Percentiles rank a stretch among this genome's conserved stretches.
phyloP scores from a whole-genome alignment of 2,113 vertebrate genomes.

The Peromyscus polionotus region DNA sequence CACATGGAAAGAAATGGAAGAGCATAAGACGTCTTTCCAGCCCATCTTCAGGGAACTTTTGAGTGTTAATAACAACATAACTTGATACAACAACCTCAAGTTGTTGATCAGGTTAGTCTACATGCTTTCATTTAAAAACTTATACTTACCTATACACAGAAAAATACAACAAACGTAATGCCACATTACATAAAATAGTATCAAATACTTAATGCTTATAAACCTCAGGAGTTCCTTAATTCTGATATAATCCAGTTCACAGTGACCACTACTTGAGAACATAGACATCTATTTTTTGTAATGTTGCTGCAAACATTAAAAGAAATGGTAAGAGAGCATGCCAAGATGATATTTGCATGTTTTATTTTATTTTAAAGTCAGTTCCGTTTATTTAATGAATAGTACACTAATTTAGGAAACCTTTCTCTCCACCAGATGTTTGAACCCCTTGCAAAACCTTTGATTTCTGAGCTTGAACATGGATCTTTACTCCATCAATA shows the following conservation, averaged over 20 bases:
- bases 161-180: background rate
- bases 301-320: background rate
- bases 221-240: background rate
- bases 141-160: background rate
- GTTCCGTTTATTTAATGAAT: slow-evolving; percentile 78
- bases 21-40: background rate
- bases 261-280: background rate
- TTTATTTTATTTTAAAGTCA: slow-evolving; percentile 49
- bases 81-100: background rate
- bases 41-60: background rate
- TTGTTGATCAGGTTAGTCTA: background rate
- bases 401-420: background rate
- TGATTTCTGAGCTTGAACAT: background rate
- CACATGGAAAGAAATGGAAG: background rate
- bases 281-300: background rate
- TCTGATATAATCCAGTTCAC: background rate
- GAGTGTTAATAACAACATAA: background rate
- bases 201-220: background rate
- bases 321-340: background rate
- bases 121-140: background rate
- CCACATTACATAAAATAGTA: background rate
- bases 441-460: slow-evolving; percentile 23
- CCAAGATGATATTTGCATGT: background rate
- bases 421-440: slow-evolving; percentile 72
- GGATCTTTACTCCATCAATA: slow-evolving; percentile 68